Conservation (phyloP, 2,113 vertebrate genomes). For the Seriola dumerili region DNA sequence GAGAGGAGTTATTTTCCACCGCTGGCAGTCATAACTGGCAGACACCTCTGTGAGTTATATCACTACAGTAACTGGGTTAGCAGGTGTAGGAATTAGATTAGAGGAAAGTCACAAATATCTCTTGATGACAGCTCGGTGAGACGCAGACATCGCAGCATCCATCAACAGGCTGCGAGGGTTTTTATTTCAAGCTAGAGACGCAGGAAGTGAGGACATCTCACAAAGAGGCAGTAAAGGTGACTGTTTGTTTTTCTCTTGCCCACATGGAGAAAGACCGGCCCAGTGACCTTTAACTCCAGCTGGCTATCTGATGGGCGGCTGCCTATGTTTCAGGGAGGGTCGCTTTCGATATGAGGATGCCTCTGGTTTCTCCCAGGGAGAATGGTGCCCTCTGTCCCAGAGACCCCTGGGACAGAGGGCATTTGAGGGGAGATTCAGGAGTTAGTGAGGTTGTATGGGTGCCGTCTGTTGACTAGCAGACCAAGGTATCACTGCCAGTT, state of each 20-base stretch:
- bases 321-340: conserved; percentile 35
- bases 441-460: conserved; percentile 27
- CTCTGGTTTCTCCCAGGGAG: conserved; percentile 66
- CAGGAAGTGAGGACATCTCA: conserved; percentile 17
- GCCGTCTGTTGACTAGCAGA: conserved; percentile 36
- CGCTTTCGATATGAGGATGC: conserved; percentile 62
- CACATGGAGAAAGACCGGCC: conserved; percentile 50
- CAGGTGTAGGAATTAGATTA: conserved; percentile 28
- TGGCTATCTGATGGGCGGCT: conserved; percentile 73
- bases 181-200: conserved; percentile 7
- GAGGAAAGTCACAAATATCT: conserved; percentile 2
- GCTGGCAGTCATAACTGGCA: conserved; percentile 9
- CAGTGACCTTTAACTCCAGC: conserved; percentile 61
- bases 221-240: conserved; percentile 46
- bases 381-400: conserved; percentile 71
- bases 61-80: conserved; percentile 25
- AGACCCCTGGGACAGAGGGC: conserved; percentile 35
- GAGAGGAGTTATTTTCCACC: not conserved
- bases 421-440: conserved; percentile 46
- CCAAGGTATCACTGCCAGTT: conserved; percentile 33
- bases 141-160: not conserved
- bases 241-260: conserved; percentile 64
- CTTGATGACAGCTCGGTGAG: not conserved
- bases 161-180: not conserved
- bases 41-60: conserved; percentile 25